Percentiles rank a stretch among this genome's conserved stretches.
phyloP scores from a whole-genome alignment of 2,113 vertebrate genomes.

The Naja naja region DNA sequence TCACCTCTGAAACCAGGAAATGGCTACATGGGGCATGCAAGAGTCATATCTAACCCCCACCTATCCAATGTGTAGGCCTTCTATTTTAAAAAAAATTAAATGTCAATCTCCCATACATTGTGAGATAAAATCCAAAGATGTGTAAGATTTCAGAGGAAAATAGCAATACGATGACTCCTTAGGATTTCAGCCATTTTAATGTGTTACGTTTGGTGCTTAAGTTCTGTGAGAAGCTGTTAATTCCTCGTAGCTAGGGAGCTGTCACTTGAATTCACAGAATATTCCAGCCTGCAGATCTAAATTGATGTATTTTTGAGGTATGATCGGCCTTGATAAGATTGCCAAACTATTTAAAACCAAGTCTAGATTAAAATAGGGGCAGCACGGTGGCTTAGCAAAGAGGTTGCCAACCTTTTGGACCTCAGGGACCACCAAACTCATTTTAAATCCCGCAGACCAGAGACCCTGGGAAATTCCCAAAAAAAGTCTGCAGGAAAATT shows the following conservation, averaged over 20 bases:
- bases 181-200: not conserved
- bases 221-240: not conserved
- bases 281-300: not conserved
- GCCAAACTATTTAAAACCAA: not conserved
- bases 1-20: not conserved
- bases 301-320: not conserved
- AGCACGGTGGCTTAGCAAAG: not conserved
- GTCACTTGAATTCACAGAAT: not conserved
- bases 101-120: not conserved
- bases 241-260: not conserved
- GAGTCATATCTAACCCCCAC: not conserved
- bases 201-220: not conserved
- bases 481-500: too few relatives aligned
- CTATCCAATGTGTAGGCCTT: not conserved
- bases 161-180: not conserved
- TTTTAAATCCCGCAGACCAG: too few relatives aligned
- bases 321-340: not conserved
- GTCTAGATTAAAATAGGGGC: not conserved
- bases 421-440: too few relatives aligned
- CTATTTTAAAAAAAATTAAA: not conserved
- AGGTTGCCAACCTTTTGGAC: too few relatives aligned
- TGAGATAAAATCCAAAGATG: not conserved
- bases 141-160: not conserved
- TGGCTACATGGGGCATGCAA: not conserved
- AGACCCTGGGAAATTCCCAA: too few relatives aligned